These are phyloP conservation scores for Sterna hirundo DNA, from an alignment of 2,113 vertebrate genomes.

Conservation along the genomic window DNA sequence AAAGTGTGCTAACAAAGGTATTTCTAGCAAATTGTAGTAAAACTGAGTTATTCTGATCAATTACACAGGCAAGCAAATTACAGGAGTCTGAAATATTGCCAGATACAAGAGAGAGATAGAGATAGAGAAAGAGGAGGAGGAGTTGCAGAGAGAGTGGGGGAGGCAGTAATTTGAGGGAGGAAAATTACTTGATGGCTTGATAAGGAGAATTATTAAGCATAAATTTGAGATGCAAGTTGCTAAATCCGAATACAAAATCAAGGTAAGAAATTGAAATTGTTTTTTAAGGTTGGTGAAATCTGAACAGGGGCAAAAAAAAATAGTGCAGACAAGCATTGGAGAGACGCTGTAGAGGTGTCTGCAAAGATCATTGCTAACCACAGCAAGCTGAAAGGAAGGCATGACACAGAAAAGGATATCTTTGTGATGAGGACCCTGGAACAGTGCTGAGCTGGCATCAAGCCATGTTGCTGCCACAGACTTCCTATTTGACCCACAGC, in stretches of 20 bases:
- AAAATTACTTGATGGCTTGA: constrained; percentile 66
- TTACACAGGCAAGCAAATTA: constrained; percentile 69
- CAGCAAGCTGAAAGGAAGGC: neutral
- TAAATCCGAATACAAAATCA: constrained; percentile 60
- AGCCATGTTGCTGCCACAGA: neutral
- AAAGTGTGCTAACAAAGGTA: constrained; percentile 73
- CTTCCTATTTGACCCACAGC: neutral
- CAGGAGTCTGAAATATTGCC: constrained; percentile 52
- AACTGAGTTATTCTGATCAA: constrained; percentile 72
- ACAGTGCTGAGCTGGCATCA: neutral
- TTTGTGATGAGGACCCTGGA: neutral
- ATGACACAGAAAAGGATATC: neutral
- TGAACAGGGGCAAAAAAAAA: neutral
- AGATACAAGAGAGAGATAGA: constrained; percentile 39
- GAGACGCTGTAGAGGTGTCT: neutral
- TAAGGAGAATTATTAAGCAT: constrained; percentile 59
- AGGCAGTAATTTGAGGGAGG: constrained; percentile 51
- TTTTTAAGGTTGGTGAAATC: neutral
- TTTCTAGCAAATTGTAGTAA: constrained; percentile 71
- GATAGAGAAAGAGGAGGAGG: constrained; percentile 54
- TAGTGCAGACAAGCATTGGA: neutral
- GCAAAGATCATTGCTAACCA: neutral
- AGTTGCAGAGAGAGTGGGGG: constrained; percentile 14
- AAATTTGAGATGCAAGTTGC: constrained; percentile 39
- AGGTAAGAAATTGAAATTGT: neutral